These are phyloP conservation scores for Chaunax sp. DNA, from an alignment of 2,797 vertebrate genomes.

Conservation along the genomic window DNA sequence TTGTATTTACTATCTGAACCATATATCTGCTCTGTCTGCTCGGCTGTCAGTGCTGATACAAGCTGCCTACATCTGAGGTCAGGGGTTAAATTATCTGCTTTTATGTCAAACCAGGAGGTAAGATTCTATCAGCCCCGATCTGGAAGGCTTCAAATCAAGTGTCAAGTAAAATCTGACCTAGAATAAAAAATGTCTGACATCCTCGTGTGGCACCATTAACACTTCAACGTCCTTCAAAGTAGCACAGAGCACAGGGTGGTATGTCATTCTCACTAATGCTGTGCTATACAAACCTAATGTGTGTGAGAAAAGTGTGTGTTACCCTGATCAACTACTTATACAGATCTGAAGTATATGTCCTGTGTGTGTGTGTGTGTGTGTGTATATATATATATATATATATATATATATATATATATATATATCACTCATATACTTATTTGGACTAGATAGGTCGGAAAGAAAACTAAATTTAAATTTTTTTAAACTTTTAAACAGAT, in stretches of 20 bases:
- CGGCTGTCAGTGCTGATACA: slow-evolving; percentile 24
- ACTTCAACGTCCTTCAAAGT: slow-evolving; percentile 14
- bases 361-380: no score
- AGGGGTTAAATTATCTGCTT: slow-evolving; percentile 36
- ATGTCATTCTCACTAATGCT: background rate
- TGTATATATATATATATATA: no score
- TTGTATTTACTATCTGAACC: slow-evolving; percentile 17
- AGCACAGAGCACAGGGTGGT: slow-evolving; percentile 4
- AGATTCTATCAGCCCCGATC: slow-evolving; percentile 28
- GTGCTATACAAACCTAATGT: background rate
- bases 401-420: no score
- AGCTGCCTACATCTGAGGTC: slow-evolving; percentile 20
- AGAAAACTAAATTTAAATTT: no score
- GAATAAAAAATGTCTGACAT: slow-evolving; percentile 34
- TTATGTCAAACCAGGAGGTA: slow-evolving; percentile 34
- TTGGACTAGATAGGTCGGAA: no score
- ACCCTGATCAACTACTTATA: no score
- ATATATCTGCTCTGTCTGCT: slow-evolving; percentile 41
- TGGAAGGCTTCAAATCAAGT: slow-evolving; percentile 37
- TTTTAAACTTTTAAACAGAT: no score
- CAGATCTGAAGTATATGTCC: no score
- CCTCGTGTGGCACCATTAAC: slow-evolving; percentile 6
- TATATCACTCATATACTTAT: no score
- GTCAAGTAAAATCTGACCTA: slow-evolving; percentile 32
- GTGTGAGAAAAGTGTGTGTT: background rate